Percentiles rank a stretch among this genome's conserved stretches.
Evolutionary conservation across 2,888 invertebrate genomes (phyloP).

Genomic region (Microdon myrmicae): DNA sequence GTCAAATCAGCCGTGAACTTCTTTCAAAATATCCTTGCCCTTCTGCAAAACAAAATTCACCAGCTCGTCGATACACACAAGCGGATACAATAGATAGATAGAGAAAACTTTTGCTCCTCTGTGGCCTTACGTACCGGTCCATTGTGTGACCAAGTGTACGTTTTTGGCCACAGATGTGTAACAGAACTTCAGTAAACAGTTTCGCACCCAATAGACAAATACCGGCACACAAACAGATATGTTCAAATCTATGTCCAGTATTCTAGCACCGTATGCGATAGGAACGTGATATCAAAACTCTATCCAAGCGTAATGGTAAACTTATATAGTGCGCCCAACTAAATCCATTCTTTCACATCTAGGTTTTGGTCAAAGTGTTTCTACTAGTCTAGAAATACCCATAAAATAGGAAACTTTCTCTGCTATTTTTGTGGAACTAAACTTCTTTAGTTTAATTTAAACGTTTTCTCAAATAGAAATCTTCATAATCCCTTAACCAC

Average conservation of each 20-base stretch:
- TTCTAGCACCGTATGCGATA: constrained; percentile 15
- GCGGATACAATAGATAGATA: constrained; percentile 1
- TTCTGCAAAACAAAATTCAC: not conserved
- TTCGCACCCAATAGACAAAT: constrained; percentile 39
- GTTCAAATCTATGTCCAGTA: too few species aligned
- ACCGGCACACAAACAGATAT: constrained; percentile 13
- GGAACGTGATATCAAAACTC: constrained; percentile 40
- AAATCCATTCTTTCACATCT: constrained; percentile 14
- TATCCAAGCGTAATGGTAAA: constrained; percentile 45
- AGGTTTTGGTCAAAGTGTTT: constrained; percentile 16
- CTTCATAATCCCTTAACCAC: constrained; percentile 47
- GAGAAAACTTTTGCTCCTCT: constrained; percentile 19
- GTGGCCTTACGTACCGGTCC: constrained; percentile 1
- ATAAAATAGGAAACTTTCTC: constrained; percentile 31
- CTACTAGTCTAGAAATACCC: not conserved
- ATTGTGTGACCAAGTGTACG: constrained; percentile 29
- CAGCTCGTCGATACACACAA: too few species aligned
- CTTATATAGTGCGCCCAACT: constrained; percentile 39
- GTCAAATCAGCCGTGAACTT: constrained; percentile 40
- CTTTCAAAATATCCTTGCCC: constrained; percentile 10
- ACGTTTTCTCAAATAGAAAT: constrained; percentile 48
- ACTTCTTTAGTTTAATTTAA: constrained; percentile 46
- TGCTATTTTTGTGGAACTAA: constrained; percentile 23
- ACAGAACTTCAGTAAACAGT: constrained; percentile 41
- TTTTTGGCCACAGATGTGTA: constrained; percentile 47